Evolutionary conservation across 2,797 vertebrate species (phyloP).

Genomic region (Pelodytes ibericus): DNA sequence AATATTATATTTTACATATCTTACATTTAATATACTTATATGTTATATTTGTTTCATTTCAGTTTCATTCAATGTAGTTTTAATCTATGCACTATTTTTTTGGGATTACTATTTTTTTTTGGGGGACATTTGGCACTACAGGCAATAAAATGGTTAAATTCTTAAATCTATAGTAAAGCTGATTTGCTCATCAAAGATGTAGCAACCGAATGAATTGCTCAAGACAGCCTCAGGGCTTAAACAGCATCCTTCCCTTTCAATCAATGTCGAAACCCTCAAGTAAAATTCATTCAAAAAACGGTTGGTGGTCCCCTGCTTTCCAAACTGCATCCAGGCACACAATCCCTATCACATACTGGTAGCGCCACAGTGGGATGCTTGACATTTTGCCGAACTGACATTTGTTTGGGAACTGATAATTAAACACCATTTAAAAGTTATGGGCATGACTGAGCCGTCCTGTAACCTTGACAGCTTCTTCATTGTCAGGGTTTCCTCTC

Average conservation of each 20-base stretch:
- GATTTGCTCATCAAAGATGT: constrained; percentile 65
- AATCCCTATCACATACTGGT: constrained; percentile 63
- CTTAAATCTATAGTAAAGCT: constrained; percentile 43
- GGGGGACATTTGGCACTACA: too few species aligned
- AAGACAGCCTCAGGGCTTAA: constrained; percentile 66
- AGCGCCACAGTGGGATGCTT: constrained; percentile 62
- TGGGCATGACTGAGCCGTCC: constrained; percentile 34
- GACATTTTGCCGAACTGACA: constrained; percentile 64
- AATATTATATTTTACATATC: too few species aligned
- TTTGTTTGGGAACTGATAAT: constrained; percentile 69
- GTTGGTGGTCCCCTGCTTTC: constrained; percentile 68
- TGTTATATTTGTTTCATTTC: too few species aligned
- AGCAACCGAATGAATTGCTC: constrained; percentile 64
- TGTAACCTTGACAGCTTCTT: constrained; percentile 61
- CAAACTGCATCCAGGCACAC: constrained; percentile 63
- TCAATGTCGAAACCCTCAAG: constrained; percentile 67
- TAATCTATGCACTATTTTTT: too few species aligned
- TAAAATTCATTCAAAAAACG: constrained; percentile 71
- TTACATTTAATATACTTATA: too few species aligned
- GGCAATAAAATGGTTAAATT: constrained; percentile 24
- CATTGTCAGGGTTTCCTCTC: constrained; percentile 53
- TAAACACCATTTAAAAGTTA: constrained; percentile 66
- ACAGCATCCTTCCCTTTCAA: constrained; percentile 70
- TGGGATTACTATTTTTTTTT: too few species aligned
- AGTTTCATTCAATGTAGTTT: too few species aligned